Base-by-base conservation (phyloP, 2,113 vertebrate species). In the Nettapus auritus region DNA sequence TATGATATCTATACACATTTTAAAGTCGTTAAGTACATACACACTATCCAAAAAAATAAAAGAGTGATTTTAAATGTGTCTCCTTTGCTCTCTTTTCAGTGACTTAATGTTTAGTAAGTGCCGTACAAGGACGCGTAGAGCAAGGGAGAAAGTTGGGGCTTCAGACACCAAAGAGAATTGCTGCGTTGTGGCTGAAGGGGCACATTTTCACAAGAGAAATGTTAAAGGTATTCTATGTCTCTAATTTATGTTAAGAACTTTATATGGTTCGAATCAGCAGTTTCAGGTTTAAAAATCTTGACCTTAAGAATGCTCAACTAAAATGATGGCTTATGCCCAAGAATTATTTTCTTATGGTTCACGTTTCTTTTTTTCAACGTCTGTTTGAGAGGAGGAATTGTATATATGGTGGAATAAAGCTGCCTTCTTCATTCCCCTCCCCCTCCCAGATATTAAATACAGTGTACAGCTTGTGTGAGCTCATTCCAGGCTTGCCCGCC, bases 221-320 rank as follows among this genome's bases (percentile, higher is more conserved):
- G 23, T 48, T 60, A 98, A 98, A 98, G 98, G 98, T 98, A 98
- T 86, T 82, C 40, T 76, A 21, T 83, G 13, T 70, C 77, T 88
- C 40, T 96, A 36, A 95, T 93, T 87, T 83, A 73, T 92, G 11
- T 71, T 93, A 75, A 87, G 68, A 94, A 93, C 26, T 96, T 91
- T 86, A 15, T 52, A 7, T 81, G 11, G 8, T 92, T 93, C 6
- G 56, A 95, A 85, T 85, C 4, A 6, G 29, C 88, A 90, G n/a
- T 94, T 96, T 63, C 21, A 74, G n/a, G 29, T 96, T 90, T 91
- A 60, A 90, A 56, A 89, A 74, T 63, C 50, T 90, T 86, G 56
- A 68, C 62, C 69, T 84, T 42, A 66, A 86, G 56, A 96, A 75
- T 86, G 33, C 64, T 90, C 81, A 86, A 67, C 59, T 88, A 62